Base-by-base conservation (phyloP, 2,113 vertebrate species). In the Amia ocellicauda region DNA sequence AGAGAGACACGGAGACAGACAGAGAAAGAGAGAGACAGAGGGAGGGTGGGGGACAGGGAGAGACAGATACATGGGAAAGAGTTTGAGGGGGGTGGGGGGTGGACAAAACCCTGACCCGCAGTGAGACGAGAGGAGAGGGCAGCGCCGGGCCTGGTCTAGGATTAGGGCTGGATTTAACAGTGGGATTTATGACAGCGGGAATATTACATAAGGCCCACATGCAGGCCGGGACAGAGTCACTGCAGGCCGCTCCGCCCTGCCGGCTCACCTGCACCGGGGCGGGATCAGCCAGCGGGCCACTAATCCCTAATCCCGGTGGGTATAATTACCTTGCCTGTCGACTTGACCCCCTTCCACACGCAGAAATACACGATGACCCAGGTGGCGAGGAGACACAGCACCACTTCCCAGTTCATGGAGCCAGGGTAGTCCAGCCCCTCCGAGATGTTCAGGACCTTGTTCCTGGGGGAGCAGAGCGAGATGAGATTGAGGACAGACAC, bases 331-430 rank as follows among this genome's bases (percentile, higher is more conserved):
- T 90, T 91, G 55, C 88, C 88, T 0, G 88, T 86, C 36, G 88
- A 91, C 63, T 91, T 92, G 65, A 92, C 89, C n/a, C 89, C 89
- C 64, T 92, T 92, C 90, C 90, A 92, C 47, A 91, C 88, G 1
- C 89, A 92, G 82, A 92, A 92, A 66, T 92, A 92, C 53, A 92
- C 86, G 72, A 92, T 64, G 1, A 88, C 60, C 90, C 90, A 92
- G 42, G 87, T 87, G 1, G 77, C 82, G 63, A 89, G 23, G 70
- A 92, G 77, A 73, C 89, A 91, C 69, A 91, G 28, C 27, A 81
- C 60, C 26, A 92, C 56, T 72, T 91, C 83, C 89, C 89, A 90
- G 82, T 91, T 88, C 0, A 92, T 74, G 10, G 31, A 14, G 0
- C 90, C 90, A 0, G 78, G 28, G 1, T 84, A 40, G 0, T 85